These are phyloP conservation scores for Strigamia maritima DNA, from an alignment of 2,888 invertebrate species.

Conservation along the genomic window DNA sequence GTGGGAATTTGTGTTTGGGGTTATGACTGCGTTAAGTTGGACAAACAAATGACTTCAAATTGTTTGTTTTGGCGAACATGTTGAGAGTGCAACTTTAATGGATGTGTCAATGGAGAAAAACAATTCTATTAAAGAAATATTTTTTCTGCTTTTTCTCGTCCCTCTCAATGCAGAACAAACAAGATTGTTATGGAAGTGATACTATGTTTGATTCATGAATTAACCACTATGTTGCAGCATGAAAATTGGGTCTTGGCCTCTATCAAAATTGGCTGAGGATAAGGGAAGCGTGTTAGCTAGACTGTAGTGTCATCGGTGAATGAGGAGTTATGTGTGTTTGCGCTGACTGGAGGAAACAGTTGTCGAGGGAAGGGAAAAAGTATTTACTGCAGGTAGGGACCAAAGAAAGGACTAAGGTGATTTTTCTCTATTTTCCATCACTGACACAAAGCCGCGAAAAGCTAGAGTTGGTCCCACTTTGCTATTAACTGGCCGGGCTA, in stretches of 20 bases:
- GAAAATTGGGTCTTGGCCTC: not conserved
- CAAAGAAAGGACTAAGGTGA: not conserved
- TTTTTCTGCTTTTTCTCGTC: not conserved
- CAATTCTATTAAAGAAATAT: not conserved
- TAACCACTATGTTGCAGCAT: not conserved
- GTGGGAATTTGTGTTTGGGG: no score
- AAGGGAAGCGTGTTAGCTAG: not conserved
- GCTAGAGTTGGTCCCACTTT: not conserved
- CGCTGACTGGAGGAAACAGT: not conserved
- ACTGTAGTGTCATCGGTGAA: not conserved
- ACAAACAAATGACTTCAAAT: no score
- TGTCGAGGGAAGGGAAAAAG: not conserved
- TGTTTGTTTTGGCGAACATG: not conserved
- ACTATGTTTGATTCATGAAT: constrained; percentile 12
- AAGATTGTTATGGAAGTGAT: not conserved
- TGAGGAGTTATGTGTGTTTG: not conserved
- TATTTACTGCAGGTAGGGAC: not conserved
- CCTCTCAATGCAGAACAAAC: not conserved
- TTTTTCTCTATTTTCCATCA: not conserved
- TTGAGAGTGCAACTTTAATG: not conserved
- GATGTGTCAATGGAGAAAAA: not conserved
- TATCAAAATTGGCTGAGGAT: not conserved
- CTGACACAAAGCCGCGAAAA: not conserved
- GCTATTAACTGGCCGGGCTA: not conserved
- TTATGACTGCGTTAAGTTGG: no score